These are phyloP conservation scores for Tenthredo amoena DNA, from an alignment of 2,888 invertebrate species.

Conservation along the genomic window DNA sequence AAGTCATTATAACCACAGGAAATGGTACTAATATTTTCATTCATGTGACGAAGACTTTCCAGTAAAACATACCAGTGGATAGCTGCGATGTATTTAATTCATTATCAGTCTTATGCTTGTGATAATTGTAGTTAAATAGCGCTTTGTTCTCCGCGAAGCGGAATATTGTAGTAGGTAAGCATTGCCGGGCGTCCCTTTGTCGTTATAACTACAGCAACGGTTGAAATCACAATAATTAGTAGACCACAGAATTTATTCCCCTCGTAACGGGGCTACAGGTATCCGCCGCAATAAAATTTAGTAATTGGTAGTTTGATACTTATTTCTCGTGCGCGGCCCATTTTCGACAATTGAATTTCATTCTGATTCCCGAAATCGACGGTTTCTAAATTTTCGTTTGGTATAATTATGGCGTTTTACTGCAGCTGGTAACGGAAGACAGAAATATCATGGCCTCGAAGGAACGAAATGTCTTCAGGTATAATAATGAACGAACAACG, in stretches of 20 bases:
- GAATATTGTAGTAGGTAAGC: slow-evolving; percentile 21
- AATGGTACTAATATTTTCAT: slow-evolving; percentile 10
- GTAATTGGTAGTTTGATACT: slow-evolving; percentile 24
- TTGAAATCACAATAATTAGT: slow-evolving; percentile 37
- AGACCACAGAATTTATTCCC: slow-evolving; percentile 20
- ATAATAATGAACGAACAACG: slow-evolving; percentile 10
- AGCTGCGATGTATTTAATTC: slow-evolving; percentile 24
- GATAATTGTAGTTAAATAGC: slow-evolving; percentile 21
- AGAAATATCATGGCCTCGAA: not conserved
- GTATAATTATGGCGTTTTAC: not conserved
- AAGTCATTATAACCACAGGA: not conserved
- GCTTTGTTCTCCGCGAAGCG: slow-evolving; percentile 24
- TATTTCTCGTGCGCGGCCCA: not conserved
- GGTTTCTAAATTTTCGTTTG: not conserved
- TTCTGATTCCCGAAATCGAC: not conserved
- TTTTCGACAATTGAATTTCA: slow-evolving; percentile 18
- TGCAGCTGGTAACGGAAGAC: not conserved
- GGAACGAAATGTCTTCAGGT: not conserved
- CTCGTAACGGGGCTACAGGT: slow-evolving; percentile 4
- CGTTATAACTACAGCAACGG: not conserved
- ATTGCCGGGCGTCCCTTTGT: slow-evolving; percentile 22
- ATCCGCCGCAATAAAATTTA: not conserved
- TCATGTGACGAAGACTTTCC: not conserved
- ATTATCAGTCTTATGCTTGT: slow-evolving; percentile 2
- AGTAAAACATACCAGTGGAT: not conserved